Conservation (phyloP, 2,888 invertebrate genomes). For the Morinoia aosen region DNA sequence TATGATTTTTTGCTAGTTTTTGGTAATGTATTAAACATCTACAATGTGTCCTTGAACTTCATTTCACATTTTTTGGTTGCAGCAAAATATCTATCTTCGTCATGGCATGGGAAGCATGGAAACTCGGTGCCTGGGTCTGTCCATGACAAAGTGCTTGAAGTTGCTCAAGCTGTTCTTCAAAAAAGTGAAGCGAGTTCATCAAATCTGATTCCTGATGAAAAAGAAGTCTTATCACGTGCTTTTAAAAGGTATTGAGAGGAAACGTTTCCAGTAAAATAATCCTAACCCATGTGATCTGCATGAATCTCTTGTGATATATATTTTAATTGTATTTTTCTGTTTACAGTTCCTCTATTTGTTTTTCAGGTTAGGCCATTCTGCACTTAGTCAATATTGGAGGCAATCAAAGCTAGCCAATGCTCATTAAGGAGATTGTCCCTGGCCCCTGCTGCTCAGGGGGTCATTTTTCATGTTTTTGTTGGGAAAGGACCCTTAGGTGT, state of each 20-base stretch:
- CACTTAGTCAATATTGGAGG: too few species aligned
- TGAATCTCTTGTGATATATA: not conserved
- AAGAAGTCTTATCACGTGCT: conserved; percentile 10
- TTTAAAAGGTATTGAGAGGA: not conserved
- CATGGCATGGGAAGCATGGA: not conserved
- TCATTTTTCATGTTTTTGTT: too few species aligned
- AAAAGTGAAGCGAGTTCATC: not conserved
- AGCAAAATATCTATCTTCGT: not conserved
- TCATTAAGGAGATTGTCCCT: too few species aligned
- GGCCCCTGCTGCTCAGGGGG: too few species aligned
- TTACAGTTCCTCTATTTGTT: too few species aligned
- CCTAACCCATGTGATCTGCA: not conserved
- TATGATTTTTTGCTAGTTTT: not conserved
- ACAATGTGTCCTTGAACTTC: not conserved
- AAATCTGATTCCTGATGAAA: not conserved
- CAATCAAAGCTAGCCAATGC: too few species aligned
- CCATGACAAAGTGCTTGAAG: conserved; percentile 22
- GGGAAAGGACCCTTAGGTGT: too few species aligned
- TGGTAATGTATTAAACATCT: not conserved
- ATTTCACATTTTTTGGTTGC: not conserved
- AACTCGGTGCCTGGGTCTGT: not conserved
- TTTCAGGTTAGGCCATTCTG: too few species aligned
- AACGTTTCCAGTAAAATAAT: not conserved
- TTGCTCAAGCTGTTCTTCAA: conserved; percentile 27
- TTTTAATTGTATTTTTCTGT: not conserved